Conservation (phyloP, 1,140 invertebrate species). For the Polyergus mexicanus region DNA sequence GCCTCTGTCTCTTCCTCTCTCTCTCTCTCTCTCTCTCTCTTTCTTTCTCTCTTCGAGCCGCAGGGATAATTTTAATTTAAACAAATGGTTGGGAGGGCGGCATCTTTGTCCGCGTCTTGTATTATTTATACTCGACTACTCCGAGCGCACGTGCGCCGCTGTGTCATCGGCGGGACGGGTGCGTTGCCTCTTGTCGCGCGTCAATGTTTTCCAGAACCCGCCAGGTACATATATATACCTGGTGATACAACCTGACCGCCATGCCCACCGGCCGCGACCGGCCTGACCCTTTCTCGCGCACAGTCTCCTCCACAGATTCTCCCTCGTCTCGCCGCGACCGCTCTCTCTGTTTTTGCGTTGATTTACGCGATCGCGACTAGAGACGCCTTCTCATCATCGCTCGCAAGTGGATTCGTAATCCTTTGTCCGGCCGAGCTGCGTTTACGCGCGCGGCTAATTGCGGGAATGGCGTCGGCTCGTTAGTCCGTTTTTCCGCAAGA, state of each 20-base stretch:
- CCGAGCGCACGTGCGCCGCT: slow-evolving; percentile 85
- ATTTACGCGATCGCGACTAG: slow-evolving; percentile 76
- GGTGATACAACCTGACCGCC: slow-evolving; percentile 56
- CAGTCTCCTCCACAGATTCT: slow-evolving; percentile 15
- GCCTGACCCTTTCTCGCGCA: slow-evolving; percentile 49
- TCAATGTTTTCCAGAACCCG: slow-evolving; percentile 83
- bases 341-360: slow-evolving; percentile 70
- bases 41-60: slow-evolving; percentile 20
- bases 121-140: slow-evolving; percentile 86
- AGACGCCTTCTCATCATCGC: slow-evolving; percentile 72
- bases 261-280: slow-evolving; percentile 23
- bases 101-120: slow-evolving; percentile 86
- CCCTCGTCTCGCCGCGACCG: slow-evolving; percentile 34
- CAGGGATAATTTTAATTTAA: slow-evolving; percentile 86
- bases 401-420: slow-evolving; percentile 60
- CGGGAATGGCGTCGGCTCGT: slow-evolving; percentile 57
- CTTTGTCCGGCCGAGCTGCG: slow-evolving; percentile 38
- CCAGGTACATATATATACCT: slow-evolving; percentile 74
- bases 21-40: slow-evolving; percentile 51
- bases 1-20: slow-evolving; percentile 7
- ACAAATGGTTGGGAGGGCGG: slow-evolving; percentile 86
- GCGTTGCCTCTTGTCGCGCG: slow-evolving; percentile 82
- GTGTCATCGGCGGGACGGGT: slow-evolving; percentile 84
- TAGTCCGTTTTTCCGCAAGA: slow-evolving; percentile 59
- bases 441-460: slow-evolving; percentile 61